phyloP scores from a whole-genome alignment of 1,140 invertebrate species.

The Drosophila carrolli region DNA sequence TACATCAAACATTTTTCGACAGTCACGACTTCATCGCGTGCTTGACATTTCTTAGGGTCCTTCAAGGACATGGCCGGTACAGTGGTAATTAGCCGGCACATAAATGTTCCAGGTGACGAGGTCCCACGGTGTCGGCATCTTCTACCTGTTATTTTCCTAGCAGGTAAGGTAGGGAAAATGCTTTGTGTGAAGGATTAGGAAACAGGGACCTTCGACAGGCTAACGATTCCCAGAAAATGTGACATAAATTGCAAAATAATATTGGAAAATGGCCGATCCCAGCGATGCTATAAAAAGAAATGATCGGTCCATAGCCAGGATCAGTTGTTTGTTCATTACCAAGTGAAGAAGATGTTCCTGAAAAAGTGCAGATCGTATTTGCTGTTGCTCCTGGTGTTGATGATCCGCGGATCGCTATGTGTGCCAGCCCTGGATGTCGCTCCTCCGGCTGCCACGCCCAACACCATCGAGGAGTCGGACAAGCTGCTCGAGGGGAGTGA shows the following conservation, averaged over 20 bases:
- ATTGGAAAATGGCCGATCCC: conserved; percentile 35
- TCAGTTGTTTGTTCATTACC: conserved; percentile 24
- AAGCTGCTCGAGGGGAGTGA: conserved; percentile 50
- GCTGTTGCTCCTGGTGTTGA: conserved; percentile 36
- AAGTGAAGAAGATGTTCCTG: conserved; percentile 35
- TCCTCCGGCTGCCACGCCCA: conserved; percentile 32
- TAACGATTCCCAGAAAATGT: conserved; percentile 51
- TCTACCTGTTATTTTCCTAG: conserved; percentile 34
- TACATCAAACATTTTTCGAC: conserved; percentile 28
- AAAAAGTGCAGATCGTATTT: conserved; percentile 18
- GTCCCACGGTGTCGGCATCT: conserved; percentile 20
- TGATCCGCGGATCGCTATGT: conserved; percentile 13
- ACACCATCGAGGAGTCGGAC: conserved; percentile 60
- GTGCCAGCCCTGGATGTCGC: conserved; percentile 53
- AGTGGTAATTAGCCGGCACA: conserved; percentile 39
- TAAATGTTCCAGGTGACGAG: conserved; percentile 12
- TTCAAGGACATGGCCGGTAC: conserved; percentile 41
- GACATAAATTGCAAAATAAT: conserved; percentile 43
- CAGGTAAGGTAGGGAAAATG: conserved; percentile 35
- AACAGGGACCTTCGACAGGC: conserved; percentile 4
- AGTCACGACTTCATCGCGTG: conserved; percentile 40
- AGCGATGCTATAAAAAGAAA: conserved; percentile 53
- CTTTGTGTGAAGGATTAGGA: conserved; percentile 19
- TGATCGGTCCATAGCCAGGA: not conserved
- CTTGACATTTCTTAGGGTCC: conserved; percentile 30